Percentiles rank a stretch among this genome's conserved stretches.
These are phyloP conservation scores for Kuschelorhynchus macadamiae DNA, from an alignment of 2,888 invertebrate species.

Conservation along the genomic window DNA sequence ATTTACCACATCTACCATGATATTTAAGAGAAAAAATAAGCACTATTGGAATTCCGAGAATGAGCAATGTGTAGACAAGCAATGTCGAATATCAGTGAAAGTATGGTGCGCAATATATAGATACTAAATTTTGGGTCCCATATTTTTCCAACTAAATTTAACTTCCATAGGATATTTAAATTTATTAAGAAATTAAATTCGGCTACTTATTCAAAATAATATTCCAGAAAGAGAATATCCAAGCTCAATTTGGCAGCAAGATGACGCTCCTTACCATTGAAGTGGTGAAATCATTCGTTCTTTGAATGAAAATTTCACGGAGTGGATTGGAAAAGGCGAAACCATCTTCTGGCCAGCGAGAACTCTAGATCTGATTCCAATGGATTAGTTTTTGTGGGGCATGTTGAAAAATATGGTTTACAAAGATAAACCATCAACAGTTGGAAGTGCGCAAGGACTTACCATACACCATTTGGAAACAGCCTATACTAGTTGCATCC, in stretches of 20 bases:
- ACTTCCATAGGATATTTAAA: neutral
- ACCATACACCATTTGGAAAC: too few relatives aligned
- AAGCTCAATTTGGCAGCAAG: neutral
- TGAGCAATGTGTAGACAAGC: neutral
- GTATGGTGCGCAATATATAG: slow-evolving; percentile 5
- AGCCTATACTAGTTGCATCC: too few relatives aligned
- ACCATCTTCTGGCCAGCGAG: slow-evolving; percentile 1
- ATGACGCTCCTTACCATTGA: slow-evolving; percentile 3
- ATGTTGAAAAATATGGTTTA: neutral
- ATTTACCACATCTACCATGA: neutral
- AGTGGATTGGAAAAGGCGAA: neutral
- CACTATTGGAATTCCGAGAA: slow-evolving; percentile 8
- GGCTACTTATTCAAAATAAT: neutral
- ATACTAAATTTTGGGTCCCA: neutral
- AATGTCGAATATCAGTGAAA: neutral
- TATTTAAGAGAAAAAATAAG: slow-evolving; percentile 9
- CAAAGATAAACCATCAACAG: neutral
- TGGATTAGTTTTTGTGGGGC: slow-evolving; percentile 3
- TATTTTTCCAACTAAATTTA: neutral
- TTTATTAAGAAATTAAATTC: neutral
- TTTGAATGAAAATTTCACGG: neutral
- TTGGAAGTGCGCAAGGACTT: neutral
- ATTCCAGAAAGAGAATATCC: neutral
- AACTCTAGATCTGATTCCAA: neutral
- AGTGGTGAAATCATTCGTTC: too few relatives aligned